Base-by-base conservation (phyloP, 2,888 invertebrate genomes). In the Himalopsyche japonica region DNA sequence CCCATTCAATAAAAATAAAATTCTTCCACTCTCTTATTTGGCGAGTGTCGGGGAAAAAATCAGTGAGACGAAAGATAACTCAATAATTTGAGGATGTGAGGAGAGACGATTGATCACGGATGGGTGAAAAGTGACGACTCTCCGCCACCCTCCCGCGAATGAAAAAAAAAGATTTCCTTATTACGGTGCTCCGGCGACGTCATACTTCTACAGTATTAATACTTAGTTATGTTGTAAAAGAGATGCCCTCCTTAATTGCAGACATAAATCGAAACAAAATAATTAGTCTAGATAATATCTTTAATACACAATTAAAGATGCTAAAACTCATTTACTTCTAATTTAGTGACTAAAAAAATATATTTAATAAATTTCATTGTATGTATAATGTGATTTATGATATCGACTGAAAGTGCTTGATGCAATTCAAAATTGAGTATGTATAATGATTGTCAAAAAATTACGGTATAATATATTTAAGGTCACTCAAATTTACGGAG, bases 1-100 rank as follows among this genome's bases (percentile, higher is more conserved):
- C 77, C 70, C 70, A 70, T 70, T 70, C 78, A 79, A 81, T 84
- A 79, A 80, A 76, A 83, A 83, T 79, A 85, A 87, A 86, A 86
- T 80, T 80, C 64, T 48, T n/a, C 79, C 79, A 80, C 70, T 70
- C 70, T 27, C 30, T 70, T 70, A 70, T 70, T 76, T 82, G 70
- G 48, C 27, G 81, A 43, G 81, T 79, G 79, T 47, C 57, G 76
- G 77, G 49, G 79, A 81, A 78, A 32, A 81, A 85, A 84, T 85
- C 85, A 87, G 47, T 77, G 84, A 86, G 32, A 84, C 83, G 86
- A 86, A 84, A 84, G 85, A 87, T 87, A 87, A 87, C 86, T 87
- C 86, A 87, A 87, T 87, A 87, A 87, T 84, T 77, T 64, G 37
- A 81, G 78, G 79, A 70, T 80, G 79, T 79, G 84, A 84, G 85